Evolutionary conservation across 2,888 invertebrate genomes (phyloP).

Genomic region (Mesorhabditis belari): DNA sequence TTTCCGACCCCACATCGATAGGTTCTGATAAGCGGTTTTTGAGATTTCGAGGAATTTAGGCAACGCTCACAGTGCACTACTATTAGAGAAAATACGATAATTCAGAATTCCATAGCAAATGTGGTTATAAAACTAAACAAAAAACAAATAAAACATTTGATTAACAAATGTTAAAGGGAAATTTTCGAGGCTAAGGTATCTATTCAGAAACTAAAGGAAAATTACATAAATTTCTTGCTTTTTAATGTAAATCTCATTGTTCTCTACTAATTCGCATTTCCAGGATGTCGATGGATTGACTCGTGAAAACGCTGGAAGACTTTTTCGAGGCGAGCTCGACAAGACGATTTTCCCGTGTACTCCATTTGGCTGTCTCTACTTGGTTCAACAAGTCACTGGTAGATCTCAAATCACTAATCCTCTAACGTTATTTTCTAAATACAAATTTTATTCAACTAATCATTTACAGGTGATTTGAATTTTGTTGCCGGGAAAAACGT

Average conservation of each 20-base stretch:
- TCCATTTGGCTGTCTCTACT: slow-evolving; percentile 85
- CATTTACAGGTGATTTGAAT: slow-evolving; percentile 29
- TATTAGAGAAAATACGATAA: too few relatives aligned
- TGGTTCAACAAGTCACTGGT: slow-evolving; percentile 65
- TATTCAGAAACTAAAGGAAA: too few relatives aligned
- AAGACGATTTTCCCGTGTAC: slow-evolving; percentile 83
- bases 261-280: not conserved
- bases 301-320: slow-evolving; percentile 80
- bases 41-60: too few relatives aligned
- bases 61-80: too few relatives aligned
- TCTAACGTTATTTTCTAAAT: not conserved
- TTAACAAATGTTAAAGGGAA: too few relatives aligned
- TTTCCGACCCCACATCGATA: too few relatives aligned
- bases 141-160: slow-evolving; percentile 1
- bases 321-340: slow-evolving; percentile 77
- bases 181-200: too few relatives aligned
- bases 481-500: slow-evolving; percentile 60
- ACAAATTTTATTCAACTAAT: not conserved
- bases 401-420: slow-evolving; percentile 8
- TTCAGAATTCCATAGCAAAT: too few relatives aligned
- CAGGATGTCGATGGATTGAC: slow-evolving; percentile 52
- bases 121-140: not conserved
- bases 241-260: not conserved
- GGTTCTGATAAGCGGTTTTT: too few relatives aligned
- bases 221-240: slow-evolving; percentile 1